Evolutionary conservation across 2,113 vertebrate species (phyloP), one percentile per base, ranked within the genome.

Genomic region (Phaethornis superciliosus): DNA sequence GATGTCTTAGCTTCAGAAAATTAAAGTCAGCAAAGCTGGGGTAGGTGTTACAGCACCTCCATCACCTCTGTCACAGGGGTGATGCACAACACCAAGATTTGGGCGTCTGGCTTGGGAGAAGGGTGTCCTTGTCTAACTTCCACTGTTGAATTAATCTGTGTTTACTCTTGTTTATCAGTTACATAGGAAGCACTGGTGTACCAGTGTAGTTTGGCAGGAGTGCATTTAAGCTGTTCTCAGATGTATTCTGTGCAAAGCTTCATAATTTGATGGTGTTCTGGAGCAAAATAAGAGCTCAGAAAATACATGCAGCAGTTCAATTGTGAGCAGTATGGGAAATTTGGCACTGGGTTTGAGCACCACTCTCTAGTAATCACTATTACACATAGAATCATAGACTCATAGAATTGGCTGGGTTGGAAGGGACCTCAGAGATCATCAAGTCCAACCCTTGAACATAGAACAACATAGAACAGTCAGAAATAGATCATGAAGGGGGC

Each of bases 321-420:
- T 69, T 77, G 52, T 58, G 51, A 81, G 14, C 46, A 22, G 24
- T 9, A 51, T 78, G 84, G 42, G 65, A 74, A 62, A 86, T 62
- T 4, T 77, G 30, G 51, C 23, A 27, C 13, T 8, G 83, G 21
- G n/a, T 52, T 23, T 17, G 21, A 83, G 13, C 26, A 20, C 44
- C 0, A 0, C 55, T 64, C 30, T 56, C 72, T 15, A 30, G n/a
- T 78, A 69, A n/a, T 49, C 30, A 52, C 35, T 80, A 0, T 52
- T 40, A 40, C 40, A 40, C 40, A 40, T 11, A 40, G 40, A 40
- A 40, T n/a, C n/a, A n/a, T n/a, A n/a, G n/a, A n/a, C n/a, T n/a
- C n/a, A n/a, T n/a, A n/a, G n/a, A n/a, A n/a, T n/a, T n/a, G n/a
- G n/a, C n/a, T n/a, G n/a, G n/a, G n/a, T n/a, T n/a, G n/a, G n/a